Base-by-base conservation (phyloP, 2,797 vertebrate species). In the Oreochromis mossambicus region DNA sequence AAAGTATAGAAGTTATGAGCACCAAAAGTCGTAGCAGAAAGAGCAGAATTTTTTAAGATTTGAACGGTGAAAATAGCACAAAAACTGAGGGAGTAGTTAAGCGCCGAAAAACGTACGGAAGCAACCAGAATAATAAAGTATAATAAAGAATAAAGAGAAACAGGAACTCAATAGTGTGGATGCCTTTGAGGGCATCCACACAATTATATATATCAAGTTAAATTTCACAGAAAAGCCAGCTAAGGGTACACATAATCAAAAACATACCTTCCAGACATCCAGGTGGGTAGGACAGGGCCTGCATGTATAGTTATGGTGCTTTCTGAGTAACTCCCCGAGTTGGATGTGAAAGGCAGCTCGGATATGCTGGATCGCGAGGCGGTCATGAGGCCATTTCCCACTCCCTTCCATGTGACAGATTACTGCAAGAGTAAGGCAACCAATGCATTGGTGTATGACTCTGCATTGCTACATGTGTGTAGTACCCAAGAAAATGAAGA, bases 401-500 rank as follows among this genome's bases (percentile, higher is more conserved):
- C 98, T 99, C 29, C 98, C 99, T 92, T 99, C 99, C 96, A 99
- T 97, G 92, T 99, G 98, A 92, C 98, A 99, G 63, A 99, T 93
- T 66, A 99, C 99, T 99, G 91, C 9, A 58, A 56, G 12, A 46
- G 83, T 10, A 84, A 8, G 19, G 50, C 61, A 48, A 52, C 15
- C 5, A 52, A 41, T 8, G 2, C 5, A 68, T 3, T 43, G 9
- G 7, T 14, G 19, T 12, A 38, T 2, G 3, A 24, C 17, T 80
- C 34, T 81, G 15, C 34, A 38, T 51, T 63, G 17, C 3, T 75
- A 29, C 46, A 34, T 70, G 29, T 50, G 32, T 46, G 52, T 48
- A 41, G 41, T 52, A 48, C 43, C 68, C 68, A 48, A 73, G 24
- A 29, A 32, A 50, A 75, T 32, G 15, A 50, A 50, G 15, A 50